Evolutionary conservation across 2,888 invertebrate genomes (phyloP), one percentile per base, ranked within the genome.

Genomic region (Drosophila subquinaria): DNA sequence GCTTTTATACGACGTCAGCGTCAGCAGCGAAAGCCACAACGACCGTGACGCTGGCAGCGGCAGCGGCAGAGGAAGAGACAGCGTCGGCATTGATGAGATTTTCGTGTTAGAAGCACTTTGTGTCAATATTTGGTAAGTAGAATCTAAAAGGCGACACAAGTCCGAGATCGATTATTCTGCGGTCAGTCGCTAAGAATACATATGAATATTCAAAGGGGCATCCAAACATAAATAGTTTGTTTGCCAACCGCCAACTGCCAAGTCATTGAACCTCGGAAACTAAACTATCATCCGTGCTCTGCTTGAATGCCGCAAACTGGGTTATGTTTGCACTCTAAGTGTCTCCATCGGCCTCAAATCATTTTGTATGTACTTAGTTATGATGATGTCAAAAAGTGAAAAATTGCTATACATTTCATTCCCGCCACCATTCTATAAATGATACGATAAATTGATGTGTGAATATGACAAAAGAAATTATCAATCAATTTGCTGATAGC

Each of bases 71-170:
- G 53, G 20, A 47, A 43, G 43, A 23, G 30, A 27, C 36, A 20
- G 13, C 70, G 35, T 23, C 62, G 38, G 36, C 51, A 75, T 43
- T 90, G 88, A 90, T 89, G 90, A 72, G 88, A 80, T 90, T 86
- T 89, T 88, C 88, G 76, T 88, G 88, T 88, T 81, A 74, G 74
- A 81, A 77, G 70, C 57, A 55, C 52, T 47, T 48, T 70, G 65
- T 69, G 87, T 86, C 73, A 88, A 88, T 90, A 88, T 88, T 88
- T 88, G 83, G 50, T 56, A 72, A 82, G 60, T 36, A 72, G 73
- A 75, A 62, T 75, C 70, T 33, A 73, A 70, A 52, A 61, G 51
- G 42, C 51, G 33, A 27, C 30, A 33, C 23, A 43, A 36, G 40
- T 43, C 38, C 50, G 69, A 55, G 17, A 50, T 59, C 36, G 60